Evolutionary conservation across 2,888 invertebrate genomes (phyloP).

Genomic region (Maniola hyperantus): DNA sequence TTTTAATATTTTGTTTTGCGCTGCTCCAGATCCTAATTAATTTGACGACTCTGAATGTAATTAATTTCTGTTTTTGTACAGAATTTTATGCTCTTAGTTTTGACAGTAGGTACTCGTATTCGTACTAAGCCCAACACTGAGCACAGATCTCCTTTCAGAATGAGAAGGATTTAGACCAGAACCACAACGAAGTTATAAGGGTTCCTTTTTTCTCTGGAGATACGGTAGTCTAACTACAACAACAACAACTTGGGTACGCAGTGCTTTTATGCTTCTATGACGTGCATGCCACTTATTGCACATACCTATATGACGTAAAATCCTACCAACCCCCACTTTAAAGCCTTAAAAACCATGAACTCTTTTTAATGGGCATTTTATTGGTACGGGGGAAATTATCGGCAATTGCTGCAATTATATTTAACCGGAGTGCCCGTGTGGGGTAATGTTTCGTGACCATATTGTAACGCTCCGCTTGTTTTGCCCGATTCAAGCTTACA

Average conservation of each 20-base stretch:
- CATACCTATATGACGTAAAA: background rate
- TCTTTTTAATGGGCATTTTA: conserved; percentile 37
- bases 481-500: conserved; percentile 36
- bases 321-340: background rate
- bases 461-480: conserved; percentile 51
- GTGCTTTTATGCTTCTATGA: no score
- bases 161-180: no score
- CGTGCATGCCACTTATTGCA: no score
- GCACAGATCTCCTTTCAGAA: no score
- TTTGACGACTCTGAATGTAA: background rate
- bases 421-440: conserved; percentile 54
- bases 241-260: no score
- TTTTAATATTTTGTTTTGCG: background rate
- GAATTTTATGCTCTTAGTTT: background rate
- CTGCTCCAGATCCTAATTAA: background rate
- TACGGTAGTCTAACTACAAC: no score
- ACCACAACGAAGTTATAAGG: no score
- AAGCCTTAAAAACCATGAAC: conserved; percentile 32
- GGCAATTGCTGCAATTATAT: conserved; percentile 55
- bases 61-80: background rate
- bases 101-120: no score
- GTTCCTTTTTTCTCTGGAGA: no score
- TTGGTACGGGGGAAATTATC: conserved; percentile 41
- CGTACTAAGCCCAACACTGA: no score
- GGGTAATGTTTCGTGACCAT: conserved; percentile 65